Evolutionary conservation across 2,113 vertebrate genomes (phyloP).

Genomic region (Orycteropus afer): DNA sequence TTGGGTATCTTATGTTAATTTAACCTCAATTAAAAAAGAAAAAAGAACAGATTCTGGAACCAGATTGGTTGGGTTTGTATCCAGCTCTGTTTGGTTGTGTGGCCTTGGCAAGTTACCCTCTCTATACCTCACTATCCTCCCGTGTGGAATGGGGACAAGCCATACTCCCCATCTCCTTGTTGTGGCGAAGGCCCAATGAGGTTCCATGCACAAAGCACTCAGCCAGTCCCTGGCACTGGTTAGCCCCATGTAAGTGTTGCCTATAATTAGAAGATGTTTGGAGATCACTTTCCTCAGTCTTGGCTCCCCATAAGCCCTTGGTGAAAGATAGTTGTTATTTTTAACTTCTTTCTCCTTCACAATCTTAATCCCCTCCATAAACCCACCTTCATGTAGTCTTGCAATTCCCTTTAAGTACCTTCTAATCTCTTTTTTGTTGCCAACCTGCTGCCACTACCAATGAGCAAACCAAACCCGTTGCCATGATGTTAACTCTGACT

Average conservation of each 20-base stretch:
- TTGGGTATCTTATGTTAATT: neutral
- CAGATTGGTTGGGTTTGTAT: neutral
- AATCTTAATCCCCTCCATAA: constrained; percentile 49
- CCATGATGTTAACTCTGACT: neutral
- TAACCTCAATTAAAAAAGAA: neutral
- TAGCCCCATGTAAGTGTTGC: constrained; percentile 57
- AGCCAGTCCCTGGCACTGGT: constrained; percentile 7
- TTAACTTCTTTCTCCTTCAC: constrained; percentile 69
- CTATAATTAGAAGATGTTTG: constrained; percentile 79
- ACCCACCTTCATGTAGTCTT: constrained; percentile 39
- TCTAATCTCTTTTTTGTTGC: neutral
- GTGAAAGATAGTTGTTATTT: constrained; percentile 76
- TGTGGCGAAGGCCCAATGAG: neutral
- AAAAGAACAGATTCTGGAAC: neutral
- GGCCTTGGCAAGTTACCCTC: neutral
- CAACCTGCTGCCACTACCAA: neutral
- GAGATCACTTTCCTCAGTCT: constrained; percentile 60
- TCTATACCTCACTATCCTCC: neutral
- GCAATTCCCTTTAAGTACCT: neutral
- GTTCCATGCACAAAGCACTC: neutral
- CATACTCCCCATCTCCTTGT: neutral
- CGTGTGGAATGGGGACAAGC: neutral
- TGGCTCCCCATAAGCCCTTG: constrained; percentile 69
- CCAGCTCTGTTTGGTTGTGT: neutral
- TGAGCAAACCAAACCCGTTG: neutral